Evolutionary conservation across 1,140 invertebrate species (phyloP), one percentile per base, ranked within the genome.

Genomic region (Drosophila hydei): DNA sequence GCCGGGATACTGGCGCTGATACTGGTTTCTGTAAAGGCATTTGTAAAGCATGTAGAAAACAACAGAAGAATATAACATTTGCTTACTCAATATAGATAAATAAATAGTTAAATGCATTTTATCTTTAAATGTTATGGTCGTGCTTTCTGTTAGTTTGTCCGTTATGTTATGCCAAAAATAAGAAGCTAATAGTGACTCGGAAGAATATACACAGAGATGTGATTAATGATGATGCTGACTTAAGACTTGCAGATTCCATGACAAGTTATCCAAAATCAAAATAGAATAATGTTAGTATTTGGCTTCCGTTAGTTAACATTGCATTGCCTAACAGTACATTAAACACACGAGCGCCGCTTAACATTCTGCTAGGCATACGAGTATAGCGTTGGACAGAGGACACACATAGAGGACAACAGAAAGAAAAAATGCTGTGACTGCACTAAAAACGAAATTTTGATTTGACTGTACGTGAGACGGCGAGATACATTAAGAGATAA

Each of bases 1-100:
- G 77, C 70, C 79, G 72, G 79, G 83, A 81, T 85, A 90, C 75
- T 83, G 87, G 83, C 83, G 90, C 80, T 91, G 89, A 89, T 70
- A 89, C 84, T 79, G 89, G 89, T 50, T 90, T 90, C 88, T 90
- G 77, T 75, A 77, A 81, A 40, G 40, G 43, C 5, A 42, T 40
- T 51, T 63, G 64, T 45, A 36, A 21, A 21, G 48, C 27, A 36
- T 50, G n/a, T 40, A 64, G 45, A 27, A 58, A 42, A 79, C n/a
- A n/a, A n/a, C n/a, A n/a, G 12, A 68, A 18, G 18, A 27, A 56
- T 48, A 56, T 48, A 55, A 54, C 23, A 36, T 14, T 33, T 23
- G 56, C 36, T 72, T 64, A 11, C 4, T 38, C 27, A 68, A 27
- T 70, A 36, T 43, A 72, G 59, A 61, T 48, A 19, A 65, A 33